Conservation (phyloP, 2,113 vertebrate genomes). For the Sialia sialis region DNA sequence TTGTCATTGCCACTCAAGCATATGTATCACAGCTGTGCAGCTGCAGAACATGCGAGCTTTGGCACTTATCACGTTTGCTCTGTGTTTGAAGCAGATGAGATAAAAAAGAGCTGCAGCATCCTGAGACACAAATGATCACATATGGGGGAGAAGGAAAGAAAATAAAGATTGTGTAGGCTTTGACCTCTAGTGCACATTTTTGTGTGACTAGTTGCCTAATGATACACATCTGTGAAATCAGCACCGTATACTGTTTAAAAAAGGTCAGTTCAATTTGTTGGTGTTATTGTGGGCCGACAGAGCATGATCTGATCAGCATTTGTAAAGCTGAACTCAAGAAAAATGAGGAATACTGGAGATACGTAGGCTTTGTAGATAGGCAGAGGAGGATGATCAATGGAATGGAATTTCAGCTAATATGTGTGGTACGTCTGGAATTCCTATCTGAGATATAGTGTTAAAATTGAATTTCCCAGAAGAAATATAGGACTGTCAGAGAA, state of each 20-base stretch:
- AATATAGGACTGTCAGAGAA: slow-evolving; percentile 31
- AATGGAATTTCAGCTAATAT: slow-evolving; percentile 19
- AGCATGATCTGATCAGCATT: neutral
- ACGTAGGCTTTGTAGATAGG: neutral
- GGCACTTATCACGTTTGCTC: neutral
- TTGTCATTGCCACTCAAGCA: slow-evolving; percentile 34
- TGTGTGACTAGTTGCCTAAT: slow-evolving; percentile 27
- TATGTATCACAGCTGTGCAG: slow-evolving; percentile 38
- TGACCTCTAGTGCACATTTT: slow-evolving; percentile 36
- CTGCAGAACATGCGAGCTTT: neutral
- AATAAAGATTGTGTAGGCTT: slow-evolving; percentile 1
- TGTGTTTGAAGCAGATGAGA: neutral
- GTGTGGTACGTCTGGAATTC: neutral
- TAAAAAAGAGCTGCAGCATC: slow-evolving; percentile 19
- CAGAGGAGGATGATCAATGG: neutral
- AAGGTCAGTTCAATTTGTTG: neutral
- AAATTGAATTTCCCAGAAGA: slow-evolving; percentile 40
- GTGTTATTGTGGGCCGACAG: neutral
- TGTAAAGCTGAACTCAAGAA: neutral
- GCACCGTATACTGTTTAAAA: neutral
- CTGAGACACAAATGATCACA: neutral
- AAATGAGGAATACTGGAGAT: neutral
- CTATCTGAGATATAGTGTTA: slow-evolving; percentile 2
- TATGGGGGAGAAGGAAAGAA: slow-evolving; percentile 12
- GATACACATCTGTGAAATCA: slow-evolving; percentile 34